These are phyloP conservation scores for Mustela nigripes DNA, from an alignment of 2,113 vertebrate species.

Conservation along the genomic window DNA sequence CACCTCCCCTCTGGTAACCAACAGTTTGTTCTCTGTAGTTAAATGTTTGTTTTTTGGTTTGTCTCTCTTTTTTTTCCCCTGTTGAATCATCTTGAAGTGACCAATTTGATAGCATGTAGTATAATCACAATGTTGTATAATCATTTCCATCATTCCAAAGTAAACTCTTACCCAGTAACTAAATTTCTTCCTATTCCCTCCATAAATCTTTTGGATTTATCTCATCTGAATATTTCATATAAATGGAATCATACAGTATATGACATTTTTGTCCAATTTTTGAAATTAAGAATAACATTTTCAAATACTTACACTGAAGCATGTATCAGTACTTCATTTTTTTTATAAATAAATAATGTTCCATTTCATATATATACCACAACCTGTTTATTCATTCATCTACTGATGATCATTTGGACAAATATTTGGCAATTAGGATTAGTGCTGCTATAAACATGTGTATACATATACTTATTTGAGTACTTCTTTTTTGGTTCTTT, in stretches of 20 bases:
- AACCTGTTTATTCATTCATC: not conserved
- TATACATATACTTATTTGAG: not conserved
- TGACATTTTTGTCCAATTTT: not conserved
- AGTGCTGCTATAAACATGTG: not conserved
- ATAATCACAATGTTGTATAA: not conserved
- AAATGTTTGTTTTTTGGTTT: no score
- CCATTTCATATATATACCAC: not conserved
- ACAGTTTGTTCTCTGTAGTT: no score
- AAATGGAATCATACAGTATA: not conserved
- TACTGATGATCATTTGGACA: not conserved
- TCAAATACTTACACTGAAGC: not conserved
- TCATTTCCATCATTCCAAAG: not conserved
- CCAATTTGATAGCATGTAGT: not conserved
- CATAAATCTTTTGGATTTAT: not conserved
- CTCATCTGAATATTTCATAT: not conserved
- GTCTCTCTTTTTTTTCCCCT: no score
- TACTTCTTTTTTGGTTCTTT: not conserved
- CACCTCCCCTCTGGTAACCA: no score
- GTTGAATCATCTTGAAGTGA: not conserved
- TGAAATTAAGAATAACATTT: not conserved
- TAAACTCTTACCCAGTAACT: not conserved
- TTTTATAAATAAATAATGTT: not conserved
- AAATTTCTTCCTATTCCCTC: not conserved
- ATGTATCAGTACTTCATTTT: not conserved
- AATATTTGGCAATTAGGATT: not conserved